Evolutionary conservation across 2,888 invertebrate genomes (phyloP), one percentile per base, ranked within the genome.

Genomic region (Leistus spinibarbis): DNA sequence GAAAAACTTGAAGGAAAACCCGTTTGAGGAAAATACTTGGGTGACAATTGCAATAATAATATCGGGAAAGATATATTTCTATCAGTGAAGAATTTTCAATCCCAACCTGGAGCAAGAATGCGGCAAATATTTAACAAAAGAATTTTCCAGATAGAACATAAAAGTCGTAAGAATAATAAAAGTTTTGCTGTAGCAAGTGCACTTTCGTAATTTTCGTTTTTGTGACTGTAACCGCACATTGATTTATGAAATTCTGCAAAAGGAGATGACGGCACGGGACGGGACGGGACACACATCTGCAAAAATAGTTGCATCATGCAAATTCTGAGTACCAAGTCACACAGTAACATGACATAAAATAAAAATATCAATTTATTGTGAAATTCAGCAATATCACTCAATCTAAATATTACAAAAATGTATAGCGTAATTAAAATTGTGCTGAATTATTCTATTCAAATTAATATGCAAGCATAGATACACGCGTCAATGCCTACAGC

Each of bases 61-160:
- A 71, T 71, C 54, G 62, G 64, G 27, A 57, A 54, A 57, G 17
- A 27, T 16, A 56, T 22, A 66, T 54, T 54, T 72, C 72, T 72
- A 24, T 72, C 27, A 23, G 56, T n/a, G 66, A 72, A 62, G 64
- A 72, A 72, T 72, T 72, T 72, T 72, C 65, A 64, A 72, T 65
- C 65, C 64, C 65, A 57, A 71, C 63, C 65, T 72, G 24, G 19
- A 40, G 64, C 72, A 72, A 72, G 72, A 72, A 72, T 72, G 72
- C 66, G 64, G 72, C 65, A 72, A 72, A 72, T 72, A 66, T 72
- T 72, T 72, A 72, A 72, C 72, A 72, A 72, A 64, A 64, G 72
- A 72, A 65, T 72, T 23, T 63, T 40, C 40, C 40, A 65, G 66
- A 72, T 72, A 54, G 54, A 71, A 71, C 71, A 71, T 71, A 72